Evolutionary conservation across 2,113 vertebrate genomes (phyloP).

Genomic region (Cephalopholis sonnerati): DNA sequence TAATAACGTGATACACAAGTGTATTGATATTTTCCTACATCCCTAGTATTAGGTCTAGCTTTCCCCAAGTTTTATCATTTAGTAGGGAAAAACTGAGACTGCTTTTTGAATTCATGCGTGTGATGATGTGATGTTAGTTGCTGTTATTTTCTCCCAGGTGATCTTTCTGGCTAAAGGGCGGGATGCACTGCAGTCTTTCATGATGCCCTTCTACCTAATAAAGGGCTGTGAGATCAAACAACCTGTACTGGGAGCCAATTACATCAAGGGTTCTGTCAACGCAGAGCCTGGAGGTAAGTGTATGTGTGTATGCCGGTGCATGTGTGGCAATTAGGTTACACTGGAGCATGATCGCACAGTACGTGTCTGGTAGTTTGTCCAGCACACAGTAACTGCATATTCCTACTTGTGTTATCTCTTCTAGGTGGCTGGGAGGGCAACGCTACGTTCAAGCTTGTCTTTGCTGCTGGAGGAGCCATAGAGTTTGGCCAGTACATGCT

Average conservation of each 20-base stretch:
- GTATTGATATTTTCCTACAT: too few species aligned
- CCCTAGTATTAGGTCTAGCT: background rate
- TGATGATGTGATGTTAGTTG: background rate
- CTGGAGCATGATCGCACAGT: background rate
- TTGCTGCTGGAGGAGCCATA: constrained; percentile 93
- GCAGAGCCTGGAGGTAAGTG: constrained; percentile 92
- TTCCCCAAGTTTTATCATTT: background rate
- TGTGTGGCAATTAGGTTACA: background rate
- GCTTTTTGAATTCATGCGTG: background rate
- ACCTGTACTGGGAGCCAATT: constrained; percentile 97
- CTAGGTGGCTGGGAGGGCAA: constrained; percentile 97
- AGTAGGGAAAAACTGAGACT: background rate
- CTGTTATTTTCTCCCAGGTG: constrained; percentile 83
- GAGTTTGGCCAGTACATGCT: constrained; percentile 98
- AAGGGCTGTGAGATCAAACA: constrained; percentile 98
- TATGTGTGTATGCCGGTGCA: background rate
- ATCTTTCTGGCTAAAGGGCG: constrained; percentile 95
- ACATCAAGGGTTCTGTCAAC: constrained; percentile 91
- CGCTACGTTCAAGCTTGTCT: constrained; percentile 90
- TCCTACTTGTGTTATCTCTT: background rate
- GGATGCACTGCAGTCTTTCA: constrained; percentile 93
- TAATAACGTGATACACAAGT: too few species aligned
- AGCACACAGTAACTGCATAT: background rate
- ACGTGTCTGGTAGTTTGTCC: background rate
- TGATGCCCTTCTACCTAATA: constrained; percentile 98